Evolutionary conservation across 92 coral and sea anemone species (phyloP).

Genomic region (Palythoa grandis): DNA sequence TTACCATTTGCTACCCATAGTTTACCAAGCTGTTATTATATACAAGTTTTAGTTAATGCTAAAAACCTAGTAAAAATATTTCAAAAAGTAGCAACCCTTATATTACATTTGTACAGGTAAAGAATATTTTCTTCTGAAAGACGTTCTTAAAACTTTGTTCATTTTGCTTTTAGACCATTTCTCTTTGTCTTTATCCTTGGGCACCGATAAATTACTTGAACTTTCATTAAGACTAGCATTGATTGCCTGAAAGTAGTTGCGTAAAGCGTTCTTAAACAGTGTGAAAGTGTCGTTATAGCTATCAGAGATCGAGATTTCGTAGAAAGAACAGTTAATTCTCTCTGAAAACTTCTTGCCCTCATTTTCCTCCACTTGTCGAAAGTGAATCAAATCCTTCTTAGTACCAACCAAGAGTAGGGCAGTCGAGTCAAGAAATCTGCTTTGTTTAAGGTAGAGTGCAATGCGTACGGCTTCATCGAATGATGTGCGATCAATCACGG

Average conservation of each 20-base stretch:
- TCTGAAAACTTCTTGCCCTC: slow-evolving; percentile 82
- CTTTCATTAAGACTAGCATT: slow-evolving; percentile 9
- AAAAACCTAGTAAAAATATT: too few species aligned
- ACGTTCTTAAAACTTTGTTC: slow-evolving; percentile 29
- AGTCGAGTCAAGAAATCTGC: slow-evolving; percentile 72
- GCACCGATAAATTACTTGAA: not conserved
- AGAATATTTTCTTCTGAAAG: slow-evolving; percentile 29
- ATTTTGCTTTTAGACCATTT: slow-evolving; percentile 30
- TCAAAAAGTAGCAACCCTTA: not conserved
- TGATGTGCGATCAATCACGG: slow-evolving; percentile 82
- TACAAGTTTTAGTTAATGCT: too few species aligned
- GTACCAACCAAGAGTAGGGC: slow-evolving; percentile 84
- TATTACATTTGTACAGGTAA: not conserved
- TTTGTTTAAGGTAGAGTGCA: slow-evolving; percentile 75
- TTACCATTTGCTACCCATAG: too few species aligned
- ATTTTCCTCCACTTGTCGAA: slow-evolving; percentile 70
- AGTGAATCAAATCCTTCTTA: slow-evolving; percentile 83
- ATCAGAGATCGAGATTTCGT: slow-evolving; percentile 90
- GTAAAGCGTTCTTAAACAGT: slow-evolving; percentile 78
- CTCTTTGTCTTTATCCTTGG: slow-evolving; percentile 30
- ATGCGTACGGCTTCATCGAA: slow-evolving; percentile 85
- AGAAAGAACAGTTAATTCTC: slow-evolving; percentile 82
- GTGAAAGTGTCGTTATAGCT: slow-evolving; percentile 69
- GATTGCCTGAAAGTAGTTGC: slow-evolving; percentile 55
- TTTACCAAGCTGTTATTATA: too few species aligned